Percentiles rank a stretch among this genome's conserved stretches.
Conservation (phyloP, 1,140 invertebrate genomes). For the Neoseiulus cucumeris region DNA sequence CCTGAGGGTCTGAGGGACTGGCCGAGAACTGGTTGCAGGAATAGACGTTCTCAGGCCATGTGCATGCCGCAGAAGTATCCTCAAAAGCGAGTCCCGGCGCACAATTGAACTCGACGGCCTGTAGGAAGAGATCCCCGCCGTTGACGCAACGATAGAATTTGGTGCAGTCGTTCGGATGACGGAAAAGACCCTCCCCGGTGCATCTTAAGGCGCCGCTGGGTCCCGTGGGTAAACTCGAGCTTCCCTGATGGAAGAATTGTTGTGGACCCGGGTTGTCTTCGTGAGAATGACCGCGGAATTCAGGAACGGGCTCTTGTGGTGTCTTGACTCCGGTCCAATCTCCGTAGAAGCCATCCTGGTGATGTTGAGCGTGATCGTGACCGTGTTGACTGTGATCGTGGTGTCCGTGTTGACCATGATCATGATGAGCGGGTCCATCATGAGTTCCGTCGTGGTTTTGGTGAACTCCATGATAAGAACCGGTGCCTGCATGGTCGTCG, state of each 20-base stretch:
- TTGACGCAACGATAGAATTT: slow-evolving; percentile 23
- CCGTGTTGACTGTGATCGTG: neutral
- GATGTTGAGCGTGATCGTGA: neutral
- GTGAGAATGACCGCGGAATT: neutral
- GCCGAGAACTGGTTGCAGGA: neutral
- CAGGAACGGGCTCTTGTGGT: neutral
- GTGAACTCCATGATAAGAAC: neutral
- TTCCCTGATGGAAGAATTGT: slow-evolving; percentile 4
- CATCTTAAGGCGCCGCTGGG: neutral
- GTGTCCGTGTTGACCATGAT: neutral
- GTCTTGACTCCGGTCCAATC: neutral
- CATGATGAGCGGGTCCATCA: neutral
- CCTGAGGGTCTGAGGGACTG: neutral
- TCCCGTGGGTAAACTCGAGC: neutral
- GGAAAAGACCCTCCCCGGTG: slow-evolving; percentile 14
- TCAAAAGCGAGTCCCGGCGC: slow-evolving; percentile 13
- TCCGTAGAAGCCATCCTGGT: no score
- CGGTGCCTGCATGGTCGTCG: no score
- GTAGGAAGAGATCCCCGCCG: slow-evolving; percentile 32
- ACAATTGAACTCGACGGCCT: neutral
- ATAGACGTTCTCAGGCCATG: neutral
- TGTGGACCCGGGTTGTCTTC: neutral
- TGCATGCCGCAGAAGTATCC: neutral
- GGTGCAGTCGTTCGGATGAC: slow-evolving; percentile 18
- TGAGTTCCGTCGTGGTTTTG: neutral